These are phyloP conservation scores for Baryphthengus martii DNA, from an alignment of 2,113 vertebrate species.

Conservation along the genomic window DNA sequence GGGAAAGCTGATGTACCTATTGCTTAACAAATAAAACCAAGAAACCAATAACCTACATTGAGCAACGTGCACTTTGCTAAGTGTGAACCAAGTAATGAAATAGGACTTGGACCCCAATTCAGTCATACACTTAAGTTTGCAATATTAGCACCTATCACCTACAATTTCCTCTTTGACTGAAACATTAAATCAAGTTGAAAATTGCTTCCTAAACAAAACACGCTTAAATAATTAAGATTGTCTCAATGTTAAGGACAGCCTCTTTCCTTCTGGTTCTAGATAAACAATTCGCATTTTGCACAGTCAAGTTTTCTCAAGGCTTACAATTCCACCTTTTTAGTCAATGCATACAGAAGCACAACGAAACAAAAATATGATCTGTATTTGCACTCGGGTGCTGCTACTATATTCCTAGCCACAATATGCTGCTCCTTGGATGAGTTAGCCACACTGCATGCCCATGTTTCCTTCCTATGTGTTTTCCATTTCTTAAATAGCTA, in stretches of 20 bases:
- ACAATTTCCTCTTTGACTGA: background rate
- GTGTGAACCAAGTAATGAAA: background rate
- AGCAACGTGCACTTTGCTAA: background rate
- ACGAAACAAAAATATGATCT: background rate
- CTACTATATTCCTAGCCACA: background rate
- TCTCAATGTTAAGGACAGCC: background rate
- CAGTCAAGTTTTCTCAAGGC: background rate
- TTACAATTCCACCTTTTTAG: background rate
- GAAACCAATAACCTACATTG: background rate
- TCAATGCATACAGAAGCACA: background rate
- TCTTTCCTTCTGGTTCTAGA: background rate
- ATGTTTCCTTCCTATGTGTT: fast-evolving
- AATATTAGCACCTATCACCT: background rate
- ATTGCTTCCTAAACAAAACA: background rate
- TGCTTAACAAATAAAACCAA: background rate
- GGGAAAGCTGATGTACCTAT: background rate
- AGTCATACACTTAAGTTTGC: background rate
- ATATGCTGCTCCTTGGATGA: background rate
- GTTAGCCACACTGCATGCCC: background rate
- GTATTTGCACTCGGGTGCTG: background rate
- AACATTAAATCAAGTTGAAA: background rate
- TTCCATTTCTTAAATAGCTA: background rate
- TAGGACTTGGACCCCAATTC: background rate
- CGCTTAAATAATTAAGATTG: background rate
- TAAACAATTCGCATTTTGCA: background rate